Evolutionary conservation across 2,888 invertebrate genomes (phyloP).

Genomic region (Patella caerulea): DNA sequence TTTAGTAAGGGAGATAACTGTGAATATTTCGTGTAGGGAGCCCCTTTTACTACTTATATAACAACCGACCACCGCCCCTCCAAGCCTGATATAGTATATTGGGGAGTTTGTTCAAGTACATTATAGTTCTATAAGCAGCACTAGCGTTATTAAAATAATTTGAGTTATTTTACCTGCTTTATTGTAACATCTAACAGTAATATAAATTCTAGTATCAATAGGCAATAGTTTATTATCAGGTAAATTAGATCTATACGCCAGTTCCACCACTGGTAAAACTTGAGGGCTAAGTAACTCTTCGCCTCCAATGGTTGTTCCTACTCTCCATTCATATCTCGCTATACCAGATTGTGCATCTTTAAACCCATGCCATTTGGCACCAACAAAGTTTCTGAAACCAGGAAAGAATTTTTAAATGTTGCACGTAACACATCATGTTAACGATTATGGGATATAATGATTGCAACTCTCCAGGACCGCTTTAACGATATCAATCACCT

Average conservation of each 20-base stretch:
- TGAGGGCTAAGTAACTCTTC: slow-evolving; percentile 35
- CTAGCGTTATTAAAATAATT: background rate
- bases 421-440: background rate
- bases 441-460: too few relatives aligned
- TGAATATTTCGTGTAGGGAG: too few relatives aligned
- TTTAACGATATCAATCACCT: too few relatives aligned
- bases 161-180: slow-evolving; percentile 37
- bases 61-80: too few relatives aligned
- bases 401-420: background rate
- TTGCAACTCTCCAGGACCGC: too few relatives aligned
- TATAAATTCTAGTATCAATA: slow-evolving; percentile 32
- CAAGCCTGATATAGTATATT: too few relatives aligned
- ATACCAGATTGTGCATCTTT: slow-evolving; percentile 48
- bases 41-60: too few relatives aligned
- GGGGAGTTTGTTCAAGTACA: too few relatives aligned
- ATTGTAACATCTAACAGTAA: slow-evolving; percentile 41
- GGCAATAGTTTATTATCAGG: slow-evolving; percentile 26
- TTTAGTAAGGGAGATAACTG: too few relatives aligned
- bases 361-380: slow-evolving; percentile 49
- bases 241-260: slow-evolving; percentile 24
- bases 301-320: slow-evolving; percentile 40
- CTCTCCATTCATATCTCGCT: slow-evolving; percentile 44
- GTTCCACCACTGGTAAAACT: slow-evolving; percentile 31
- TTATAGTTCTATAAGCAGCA: too few relatives aligned
- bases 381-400: slow-evolving; percentile 28